Evolutionary conservation across 2,888 invertebrate genomes (phyloP).

Genomic region (Notocelia uddmanniana): DNA sequence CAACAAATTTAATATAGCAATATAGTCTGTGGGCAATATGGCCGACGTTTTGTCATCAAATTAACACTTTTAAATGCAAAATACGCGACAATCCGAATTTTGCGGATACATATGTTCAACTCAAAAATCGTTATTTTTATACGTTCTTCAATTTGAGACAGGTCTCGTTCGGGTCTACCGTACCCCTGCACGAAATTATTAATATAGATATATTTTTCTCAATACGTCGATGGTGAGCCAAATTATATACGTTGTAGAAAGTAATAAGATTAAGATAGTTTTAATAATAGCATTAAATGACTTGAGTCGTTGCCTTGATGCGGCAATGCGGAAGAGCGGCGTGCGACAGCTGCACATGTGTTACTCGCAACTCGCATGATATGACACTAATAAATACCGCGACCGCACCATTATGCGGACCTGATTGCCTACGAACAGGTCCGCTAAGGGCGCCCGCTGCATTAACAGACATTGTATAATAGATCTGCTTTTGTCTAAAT

Average conservation of each 20-base stretch:
- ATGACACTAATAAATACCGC: conserved; percentile 65
- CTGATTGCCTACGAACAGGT: conserved; percentile 66
- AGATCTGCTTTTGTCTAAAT: conserved; percentile 51
- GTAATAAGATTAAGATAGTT: conserved; percentile 6
- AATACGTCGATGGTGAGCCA: no score
- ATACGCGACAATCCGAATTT: no score
- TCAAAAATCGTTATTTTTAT: no score
- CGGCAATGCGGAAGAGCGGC: conserved; percentile 66
- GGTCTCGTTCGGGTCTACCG: no score
- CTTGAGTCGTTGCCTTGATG: conserved; percentile 54
- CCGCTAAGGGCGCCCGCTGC: conserved; percentile 54
- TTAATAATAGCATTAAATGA: conserved; percentile 25
- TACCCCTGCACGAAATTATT: no score
- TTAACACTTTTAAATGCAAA: no score
- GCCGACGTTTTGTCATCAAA: no score
- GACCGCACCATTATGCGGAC: conserved; percentile 61
- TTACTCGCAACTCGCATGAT: conserved; percentile 60
- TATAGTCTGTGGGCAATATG: no score
- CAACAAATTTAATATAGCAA: no score
- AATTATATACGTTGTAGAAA: not conserved
- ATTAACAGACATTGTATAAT: conserved; percentile 61
- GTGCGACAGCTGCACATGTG: conserved; percentile 67
- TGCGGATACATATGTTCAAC: no score
- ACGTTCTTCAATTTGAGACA: no score
- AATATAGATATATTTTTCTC: no score